Evolutionary conservation across 2,797 vertebrate genomes (phyloP).

Genomic region (Phyllotis vaccarum): DNA sequence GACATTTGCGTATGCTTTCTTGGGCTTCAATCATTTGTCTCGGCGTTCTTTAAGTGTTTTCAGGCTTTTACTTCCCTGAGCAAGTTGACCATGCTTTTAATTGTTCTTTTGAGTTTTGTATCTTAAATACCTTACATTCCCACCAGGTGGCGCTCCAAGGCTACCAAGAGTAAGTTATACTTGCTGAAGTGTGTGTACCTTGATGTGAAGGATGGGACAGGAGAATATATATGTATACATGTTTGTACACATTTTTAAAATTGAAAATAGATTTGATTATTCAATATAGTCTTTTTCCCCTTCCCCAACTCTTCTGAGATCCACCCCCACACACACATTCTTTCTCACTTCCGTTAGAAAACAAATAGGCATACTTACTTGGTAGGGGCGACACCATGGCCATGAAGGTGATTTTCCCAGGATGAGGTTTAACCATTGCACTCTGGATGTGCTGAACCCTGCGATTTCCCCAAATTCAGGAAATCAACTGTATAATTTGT

Average conservation of each 20-base stretch:
- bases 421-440: not conserved
- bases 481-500: not conserved
- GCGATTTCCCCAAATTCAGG: not conserved
- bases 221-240: not conserved
- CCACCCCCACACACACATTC: too few species aligned
- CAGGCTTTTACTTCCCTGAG: not conserved
- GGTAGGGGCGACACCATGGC: not conserved
- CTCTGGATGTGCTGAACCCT: not conserved
- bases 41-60: not conserved
- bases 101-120: not conserved
- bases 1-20: not conserved
- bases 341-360: not conserved
- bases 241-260: not conserved
- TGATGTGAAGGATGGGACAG: not conserved
- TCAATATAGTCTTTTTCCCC: not conserved
- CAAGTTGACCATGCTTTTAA: too few species aligned
- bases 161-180: not conserved
- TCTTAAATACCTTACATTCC: not conserved
- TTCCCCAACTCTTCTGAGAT: not conserved
- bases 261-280: not conserved
- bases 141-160: conserved; percentile 57
- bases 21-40: not conserved
- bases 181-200: not conserved
- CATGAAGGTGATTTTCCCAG: not conserved
- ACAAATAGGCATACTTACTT: not conserved